Base-by-base conservation (phyloP, 2,113 vertebrate genomes). In the Dipodomys ordii region DNA sequence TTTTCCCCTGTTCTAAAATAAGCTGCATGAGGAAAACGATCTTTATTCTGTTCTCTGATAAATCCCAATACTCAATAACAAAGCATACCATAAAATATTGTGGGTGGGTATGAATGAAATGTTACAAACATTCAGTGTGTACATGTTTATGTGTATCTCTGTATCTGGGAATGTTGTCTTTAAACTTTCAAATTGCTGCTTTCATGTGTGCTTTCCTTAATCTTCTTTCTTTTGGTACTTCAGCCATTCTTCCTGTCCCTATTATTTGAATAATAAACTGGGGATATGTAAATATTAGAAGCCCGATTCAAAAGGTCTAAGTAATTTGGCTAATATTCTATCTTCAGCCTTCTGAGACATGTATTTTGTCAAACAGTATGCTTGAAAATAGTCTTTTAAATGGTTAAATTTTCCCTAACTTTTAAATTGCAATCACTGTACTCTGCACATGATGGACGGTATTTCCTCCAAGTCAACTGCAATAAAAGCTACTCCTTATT, bases 131-230 rank as follows among this genome's bases (percentile, higher is more conserved):
- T 39, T 13, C 6, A 1, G 2, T 39, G 1, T 77, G 5, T 30
- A 6, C 10, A 39, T 10, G 44, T 49, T 25, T 53, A 39, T 69
- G 9, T 78, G 25, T 53, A 2, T 10, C 68, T 53, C 1, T 49
- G 1, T 25, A 25, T 49, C 3, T 12, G 2, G 1, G 3, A 5
- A 62, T 83, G 30, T 0, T 9, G 19, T 65, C 30, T 53, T 85
- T 20, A 88, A 0, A 84, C 8, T 77, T 92, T 32, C 71, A 72
- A 53, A 82, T 82, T 27, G 68, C 28, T 74, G 39, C 88, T 83
- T n/a, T 30, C 19, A 46, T 27, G 7, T 1, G 0, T 85, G 3
- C 28, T 72, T 82, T 93, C 9, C 20, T 19, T 60, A 62, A 67
- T 84, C 16, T 74, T 88, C 57, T 23, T 49, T 76, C 10, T 44